Conservation (phyloP, 2,113 vertebrate genomes). For the Hyla sarda region DNA sequence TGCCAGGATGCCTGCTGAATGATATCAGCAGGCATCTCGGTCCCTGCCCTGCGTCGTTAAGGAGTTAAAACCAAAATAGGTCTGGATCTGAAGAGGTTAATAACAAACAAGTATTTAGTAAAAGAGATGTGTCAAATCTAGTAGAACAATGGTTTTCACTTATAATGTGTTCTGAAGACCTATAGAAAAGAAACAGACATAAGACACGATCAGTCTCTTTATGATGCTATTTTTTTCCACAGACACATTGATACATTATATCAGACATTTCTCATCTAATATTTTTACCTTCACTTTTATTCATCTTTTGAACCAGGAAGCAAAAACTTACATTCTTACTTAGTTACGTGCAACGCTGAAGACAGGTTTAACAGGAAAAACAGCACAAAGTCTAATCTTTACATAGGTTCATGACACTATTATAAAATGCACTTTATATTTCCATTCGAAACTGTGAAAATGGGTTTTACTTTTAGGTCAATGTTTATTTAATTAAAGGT, state of each 20-base stretch:
- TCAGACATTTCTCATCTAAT: not conserved
- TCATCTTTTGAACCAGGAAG: not conserved
- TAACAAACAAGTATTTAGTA: too few relatives aligned
- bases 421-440: not conserved
- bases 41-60: too few relatives aligned
- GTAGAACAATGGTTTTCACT: too few relatives aligned
- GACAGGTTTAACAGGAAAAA: slow-evolving; percentile 24
- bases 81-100: too few relatives aligned
- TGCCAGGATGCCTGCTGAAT: too few relatives aligned
- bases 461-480: not conserved
- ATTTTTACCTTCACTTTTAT: not conserved
- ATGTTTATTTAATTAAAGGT: not conserved
- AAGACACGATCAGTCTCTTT: too few relatives aligned
- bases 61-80: too few relatives aligned
- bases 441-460: not conserved
- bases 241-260: not conserved
- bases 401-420: not conserved
- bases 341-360: not conserved
- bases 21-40: too few relatives aligned
- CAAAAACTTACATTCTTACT: not conserved
- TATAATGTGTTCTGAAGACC: too few relatives aligned
- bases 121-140: too few relatives aligned
- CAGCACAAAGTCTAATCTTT: not conserved
- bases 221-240: not conserved
- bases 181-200: too few relatives aligned